Percentiles rank a stretch among this genome's conserved stretches.
phyloP scores from a whole-genome alignment of 2,888 invertebrate genomes.

The Noctua fimbriata region DNA sequence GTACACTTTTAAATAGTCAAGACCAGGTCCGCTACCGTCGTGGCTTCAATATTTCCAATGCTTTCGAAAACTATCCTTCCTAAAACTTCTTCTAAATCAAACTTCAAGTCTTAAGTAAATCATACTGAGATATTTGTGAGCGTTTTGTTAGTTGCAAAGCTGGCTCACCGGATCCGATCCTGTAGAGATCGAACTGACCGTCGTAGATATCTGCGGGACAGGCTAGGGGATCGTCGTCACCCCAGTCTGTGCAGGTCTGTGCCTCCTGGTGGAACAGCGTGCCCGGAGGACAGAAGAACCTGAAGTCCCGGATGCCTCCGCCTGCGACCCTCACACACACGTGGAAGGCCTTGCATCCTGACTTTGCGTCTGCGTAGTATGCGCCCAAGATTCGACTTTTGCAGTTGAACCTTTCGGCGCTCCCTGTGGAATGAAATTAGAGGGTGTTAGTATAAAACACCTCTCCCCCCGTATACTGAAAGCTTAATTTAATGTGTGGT shows the following conservation, averaged over 20 bases:
- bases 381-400: conserved; percentile 96
- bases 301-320: conserved; percentile 94
- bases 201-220: conserved; percentile 95
- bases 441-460: conserved; percentile 6
- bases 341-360: conserved; percentile 97
- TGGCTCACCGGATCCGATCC: conserved; percentile 93
- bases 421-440: conserved; percentile 74
- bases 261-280: conserved; percentile 98
- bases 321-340: conserved; percentile 96
- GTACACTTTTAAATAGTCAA: background rate
- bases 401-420: conserved; percentile 93
- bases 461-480: background rate
- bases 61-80: background rate
- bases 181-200: conserved; percentile 96
- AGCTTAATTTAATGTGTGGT: background rate
- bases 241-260: conserved; percentile 97
- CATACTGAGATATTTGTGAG: conserved; percentile 64
- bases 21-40: background rate
- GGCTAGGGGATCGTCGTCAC: conserved; percentile 93
- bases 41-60: background rate
- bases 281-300: conserved; percentile 97
- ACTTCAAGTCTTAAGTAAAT: background rate
- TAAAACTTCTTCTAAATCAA: background rate
- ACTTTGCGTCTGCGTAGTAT: conserved; percentile 96
- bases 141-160: conserved; percentile 87